Percentiles rank a stretch among this genome's conserved stretches.
phyloP scores from a whole-genome alignment of 2,888 invertebrate species.

The Catocala nupta region DNA sequence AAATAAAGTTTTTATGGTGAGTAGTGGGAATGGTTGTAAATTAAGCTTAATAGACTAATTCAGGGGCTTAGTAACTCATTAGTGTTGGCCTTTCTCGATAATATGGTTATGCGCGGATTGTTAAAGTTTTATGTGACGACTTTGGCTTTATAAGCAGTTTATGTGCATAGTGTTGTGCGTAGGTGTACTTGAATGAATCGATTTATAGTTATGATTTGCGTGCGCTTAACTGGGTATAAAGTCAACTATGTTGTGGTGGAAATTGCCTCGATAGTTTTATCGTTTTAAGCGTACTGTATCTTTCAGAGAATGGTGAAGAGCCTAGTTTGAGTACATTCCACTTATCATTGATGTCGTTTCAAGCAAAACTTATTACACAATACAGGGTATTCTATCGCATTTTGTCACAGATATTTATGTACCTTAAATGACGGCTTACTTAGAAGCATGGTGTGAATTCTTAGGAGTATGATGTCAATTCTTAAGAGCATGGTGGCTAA shows the following conservation, averaged over 20 bases:
- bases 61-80: conserved; percentile 36
- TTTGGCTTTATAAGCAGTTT: conserved; percentile 14
- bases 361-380: no score
- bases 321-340: no score
- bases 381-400: no score
- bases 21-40: conserved; percentile 35
- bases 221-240: background rate
- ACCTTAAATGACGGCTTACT: no score
- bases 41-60: conserved; percentile 40
- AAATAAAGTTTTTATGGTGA: conserved; percentile 42
- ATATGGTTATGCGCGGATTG: conserved; percentile 23
- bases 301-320: no score
- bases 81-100: conserved; percentile 25
- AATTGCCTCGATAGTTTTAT: background rate
- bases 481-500: no score
- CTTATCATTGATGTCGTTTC: no score
- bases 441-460: no score
- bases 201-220: conserved; percentile 8
- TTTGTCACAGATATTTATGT: no score
- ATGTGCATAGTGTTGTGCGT: conserved; percentile 8
- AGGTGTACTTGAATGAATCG: conserved; percentile 5
- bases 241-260: background rate
- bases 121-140: conserved; percentile 21
- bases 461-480: no score
- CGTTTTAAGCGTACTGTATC: background rate